These are phyloP conservation scores for Mimachlamys varia DNA, from an alignment of 2,888 invertebrate species.

Conservation along the genomic window DNA sequence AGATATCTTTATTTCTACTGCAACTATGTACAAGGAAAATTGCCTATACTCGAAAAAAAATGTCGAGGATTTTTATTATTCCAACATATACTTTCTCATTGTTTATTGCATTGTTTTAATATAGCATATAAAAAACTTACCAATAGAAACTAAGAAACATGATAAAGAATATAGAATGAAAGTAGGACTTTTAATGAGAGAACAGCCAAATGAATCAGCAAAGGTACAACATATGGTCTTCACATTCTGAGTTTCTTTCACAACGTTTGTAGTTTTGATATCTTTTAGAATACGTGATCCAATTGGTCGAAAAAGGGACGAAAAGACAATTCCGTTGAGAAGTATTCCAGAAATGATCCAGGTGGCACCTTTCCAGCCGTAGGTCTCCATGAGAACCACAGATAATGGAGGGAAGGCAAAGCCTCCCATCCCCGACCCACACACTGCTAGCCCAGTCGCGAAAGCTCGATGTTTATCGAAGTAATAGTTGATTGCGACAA, in stretches of 20 bases:
- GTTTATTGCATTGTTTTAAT: too few relatives aligned
- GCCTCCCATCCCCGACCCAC: slow-evolving; percentile 97
- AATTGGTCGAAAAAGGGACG: slow-evolving; percentile 93
- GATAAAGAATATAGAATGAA: slow-evolving; percentile 84
- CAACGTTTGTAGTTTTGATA: slow-evolving; percentile 38
- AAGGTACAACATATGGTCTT: slow-evolving; percentile 32
- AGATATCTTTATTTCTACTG: too few relatives aligned
- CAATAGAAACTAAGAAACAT: slow-evolving; percentile 77
- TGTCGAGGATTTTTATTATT: too few relatives aligned
- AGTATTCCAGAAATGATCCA: slow-evolving; percentile 91
- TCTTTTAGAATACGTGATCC: slow-evolving; percentile 40
- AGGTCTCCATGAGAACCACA: slow-evolving; percentile 84
- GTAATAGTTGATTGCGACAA: slow-evolving; percentile 97
- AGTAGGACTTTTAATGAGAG: slow-evolving; percentile 92
- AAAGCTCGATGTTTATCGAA: slow-evolving; percentile 97
- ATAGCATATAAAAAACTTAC: slow-evolving; percentile 60
- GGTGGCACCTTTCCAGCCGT: slow-evolving; percentile 90
- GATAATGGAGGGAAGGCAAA: slow-evolving; percentile 93
- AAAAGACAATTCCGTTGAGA: slow-evolving; percentile 89
- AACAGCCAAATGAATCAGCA: slow-evolving; percentile 64
- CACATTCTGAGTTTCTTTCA: neutral
- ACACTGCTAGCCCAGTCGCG: slow-evolving; percentile 97
- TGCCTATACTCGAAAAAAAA: too few relatives aligned
- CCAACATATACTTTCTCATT: too few relatives aligned
- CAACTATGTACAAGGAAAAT: too few relatives aligned